Evolutionary conservation across 2,113 vertebrate genomes (phyloP).

Genomic region (Gambusia holbrooki): DNA sequence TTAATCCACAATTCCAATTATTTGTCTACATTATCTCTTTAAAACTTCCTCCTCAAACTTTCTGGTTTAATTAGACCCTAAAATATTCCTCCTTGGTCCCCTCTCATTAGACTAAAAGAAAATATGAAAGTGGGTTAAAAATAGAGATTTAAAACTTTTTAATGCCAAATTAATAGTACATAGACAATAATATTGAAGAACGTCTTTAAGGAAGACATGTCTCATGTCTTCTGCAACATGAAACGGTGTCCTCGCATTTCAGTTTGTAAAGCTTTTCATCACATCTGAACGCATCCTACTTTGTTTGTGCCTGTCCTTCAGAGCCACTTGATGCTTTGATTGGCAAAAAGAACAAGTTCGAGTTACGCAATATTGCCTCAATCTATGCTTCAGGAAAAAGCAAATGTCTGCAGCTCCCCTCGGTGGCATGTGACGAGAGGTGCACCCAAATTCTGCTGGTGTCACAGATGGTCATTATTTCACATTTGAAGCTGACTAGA

Average conservation of each 20-base stretch:
- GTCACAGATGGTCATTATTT: conserved; percentile 33
- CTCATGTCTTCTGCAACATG: not conserved
- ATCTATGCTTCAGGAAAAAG: not conserved
- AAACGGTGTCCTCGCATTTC: not conserved
- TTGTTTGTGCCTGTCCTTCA: conserved; percentile 5
- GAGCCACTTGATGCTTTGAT: conserved; percentile 6
- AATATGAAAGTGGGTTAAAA: no score
- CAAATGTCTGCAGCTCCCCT: conserved; percentile 44
- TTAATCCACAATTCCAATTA: no score
- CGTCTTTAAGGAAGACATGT: no score
- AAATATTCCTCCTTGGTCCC: no score
- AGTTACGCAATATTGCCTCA: conserved; percentile 35
- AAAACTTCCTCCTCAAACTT: no score
- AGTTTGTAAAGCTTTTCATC: not conserved
- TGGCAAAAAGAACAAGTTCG: conserved; percentile 1
- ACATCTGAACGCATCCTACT: conserved; percentile 4
- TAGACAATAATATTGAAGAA: not conserved
- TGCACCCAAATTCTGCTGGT: conserved; percentile 7
- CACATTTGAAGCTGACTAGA: conserved; percentile 33
- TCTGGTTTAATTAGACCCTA: no score
- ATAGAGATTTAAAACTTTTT: no score
- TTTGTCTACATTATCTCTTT: no score
- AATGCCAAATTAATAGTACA: not conserved
- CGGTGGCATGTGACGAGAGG: conserved; percentile 23
- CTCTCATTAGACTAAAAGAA: no score